Percentiles rank a stretch among this genome's conserved stretches.
phyloP scores from a whole-genome alignment of 2,888 invertebrate genomes.

The Rhyacophila evoluta region DNA sequence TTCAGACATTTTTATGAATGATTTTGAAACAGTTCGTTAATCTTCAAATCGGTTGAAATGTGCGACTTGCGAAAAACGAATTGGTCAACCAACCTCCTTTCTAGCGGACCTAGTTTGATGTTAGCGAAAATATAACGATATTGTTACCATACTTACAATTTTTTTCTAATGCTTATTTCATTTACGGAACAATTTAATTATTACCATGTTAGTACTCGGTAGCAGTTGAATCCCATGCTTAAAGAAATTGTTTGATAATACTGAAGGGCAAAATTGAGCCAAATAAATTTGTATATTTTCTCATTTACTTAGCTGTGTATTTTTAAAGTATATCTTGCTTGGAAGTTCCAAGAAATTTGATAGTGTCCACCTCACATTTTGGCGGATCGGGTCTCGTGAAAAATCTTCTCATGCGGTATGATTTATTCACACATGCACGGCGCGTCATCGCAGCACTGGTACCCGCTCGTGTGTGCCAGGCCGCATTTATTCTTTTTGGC shows the following conservation, averaged over 20 bases:
- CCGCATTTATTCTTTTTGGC: slow-evolving; percentile 11
- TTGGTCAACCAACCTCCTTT: neutral
- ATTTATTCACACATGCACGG: neutral
- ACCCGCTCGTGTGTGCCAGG: neutral
- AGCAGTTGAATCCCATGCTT: no score
- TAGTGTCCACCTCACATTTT: no score
- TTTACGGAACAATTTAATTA: no score
- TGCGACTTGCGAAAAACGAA: neutral
- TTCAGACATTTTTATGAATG: neutral
- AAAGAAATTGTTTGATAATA: no score
- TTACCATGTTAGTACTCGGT: no score
- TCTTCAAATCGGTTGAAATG: neutral
- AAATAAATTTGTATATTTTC: no score
- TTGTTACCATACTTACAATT: no score
- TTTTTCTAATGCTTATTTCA: no score
- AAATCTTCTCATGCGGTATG: neutral
- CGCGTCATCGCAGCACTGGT: neutral
- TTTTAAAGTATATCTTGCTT: no score
- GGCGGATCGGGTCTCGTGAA: neutral
- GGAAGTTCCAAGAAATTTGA: no score
- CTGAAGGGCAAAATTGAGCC: no score
- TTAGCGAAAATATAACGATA: neutral
- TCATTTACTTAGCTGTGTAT: no score
- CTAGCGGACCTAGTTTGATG: neutral
- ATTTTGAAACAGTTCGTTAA: neutral